These are phyloP conservation scores for Amphiduros pacificus DNA, from an alignment of 2,888 invertebrate species.

Conservation along the genomic window DNA sequence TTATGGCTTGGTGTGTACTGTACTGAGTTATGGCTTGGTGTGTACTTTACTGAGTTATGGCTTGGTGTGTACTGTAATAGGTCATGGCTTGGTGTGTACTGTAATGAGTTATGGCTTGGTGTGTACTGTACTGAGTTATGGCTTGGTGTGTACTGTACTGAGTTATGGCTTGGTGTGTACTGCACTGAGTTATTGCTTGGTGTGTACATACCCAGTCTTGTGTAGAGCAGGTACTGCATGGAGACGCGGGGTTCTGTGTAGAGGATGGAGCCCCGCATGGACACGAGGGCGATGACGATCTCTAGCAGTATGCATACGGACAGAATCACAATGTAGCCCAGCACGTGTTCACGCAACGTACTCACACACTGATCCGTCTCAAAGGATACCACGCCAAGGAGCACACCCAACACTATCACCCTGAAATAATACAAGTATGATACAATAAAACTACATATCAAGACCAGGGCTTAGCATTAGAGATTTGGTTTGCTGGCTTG, in stretches of 20 bases:
- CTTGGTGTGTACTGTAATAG: not conserved
- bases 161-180: too few species aligned
- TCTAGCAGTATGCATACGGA: constrained; percentile 67
- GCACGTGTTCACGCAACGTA: constrained; percentile 62
- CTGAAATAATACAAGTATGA: constrained; percentile 62
- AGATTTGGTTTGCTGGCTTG: too few species aligned
- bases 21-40: too few species aligned
- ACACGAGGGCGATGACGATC: constrained; percentile 72
- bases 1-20: too few species aligned
- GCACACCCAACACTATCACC: constrained; percentile 67
- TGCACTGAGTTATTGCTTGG: not conserved
- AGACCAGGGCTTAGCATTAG: too few species aligned
- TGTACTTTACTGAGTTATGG: not conserved
- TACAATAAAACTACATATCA: too few species aligned
- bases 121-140: not conserved
- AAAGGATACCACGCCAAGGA: constrained; percentile 67
- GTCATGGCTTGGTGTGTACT: not conserved
- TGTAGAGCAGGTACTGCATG: constrained; percentile 79
- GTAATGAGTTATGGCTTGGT: not conserved
- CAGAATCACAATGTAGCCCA: constrained; percentile 68
- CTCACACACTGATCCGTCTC: constrained; percentile 57
- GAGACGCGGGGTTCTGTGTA: constrained; percentile 73
- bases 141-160: too few species aligned
- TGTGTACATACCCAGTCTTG: constrained; percentile 69
- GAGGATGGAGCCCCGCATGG: constrained; percentile 78